Evolutionary conservation across 2,888 invertebrate genomes (phyloP).

Genomic region (Oasisia sp.): DNA sequence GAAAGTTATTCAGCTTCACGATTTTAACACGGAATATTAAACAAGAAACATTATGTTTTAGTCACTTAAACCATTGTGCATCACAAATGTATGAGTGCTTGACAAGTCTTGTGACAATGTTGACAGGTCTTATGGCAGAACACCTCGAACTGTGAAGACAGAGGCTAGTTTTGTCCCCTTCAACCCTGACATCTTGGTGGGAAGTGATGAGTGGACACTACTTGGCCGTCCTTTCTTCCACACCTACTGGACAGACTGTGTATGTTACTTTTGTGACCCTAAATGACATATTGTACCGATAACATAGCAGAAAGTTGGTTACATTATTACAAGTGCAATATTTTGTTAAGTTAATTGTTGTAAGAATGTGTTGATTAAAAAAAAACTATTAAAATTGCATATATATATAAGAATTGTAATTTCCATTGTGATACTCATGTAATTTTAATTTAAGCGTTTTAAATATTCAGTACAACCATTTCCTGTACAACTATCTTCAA

Average conservation of each 20-base stretch:
- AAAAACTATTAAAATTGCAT: not conserved
- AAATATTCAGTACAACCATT: too few species aligned
- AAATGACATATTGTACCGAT: not conserved
- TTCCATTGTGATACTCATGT: not conserved
- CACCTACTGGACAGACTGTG: slow-evolving; percentile 95
- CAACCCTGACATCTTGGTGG: slow-evolving; percentile 78
- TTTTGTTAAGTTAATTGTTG: not conserved
- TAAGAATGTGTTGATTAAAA: not conserved
- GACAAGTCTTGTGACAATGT: slow-evolving; percentile 17
- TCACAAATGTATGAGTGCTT: not conserved
- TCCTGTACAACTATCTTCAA: too few species aligned
- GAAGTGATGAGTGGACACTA: slow-evolving; percentile 77
- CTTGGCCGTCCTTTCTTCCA: slow-evolving; percentile 91
- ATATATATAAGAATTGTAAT: not conserved
- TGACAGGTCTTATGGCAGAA: slow-evolving; percentile 80
- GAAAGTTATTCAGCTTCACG: too few species aligned
- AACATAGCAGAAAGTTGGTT: not conserved
- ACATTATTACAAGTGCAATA: not conserved
- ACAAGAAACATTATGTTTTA: too few species aligned
- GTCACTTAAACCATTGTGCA: too few species aligned
- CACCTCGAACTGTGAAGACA: slow-evolving; percentile 81
- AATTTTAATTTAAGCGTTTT: too few species aligned
- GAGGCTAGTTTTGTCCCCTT: slow-evolving; percentile 84
- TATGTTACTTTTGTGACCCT: slow-evolving; percentile 67
- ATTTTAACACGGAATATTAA: too few species aligned